Evolutionary conservation across 2,888 invertebrate genomes (phyloP).

Genomic region (Chironomus riparius): DNA sequence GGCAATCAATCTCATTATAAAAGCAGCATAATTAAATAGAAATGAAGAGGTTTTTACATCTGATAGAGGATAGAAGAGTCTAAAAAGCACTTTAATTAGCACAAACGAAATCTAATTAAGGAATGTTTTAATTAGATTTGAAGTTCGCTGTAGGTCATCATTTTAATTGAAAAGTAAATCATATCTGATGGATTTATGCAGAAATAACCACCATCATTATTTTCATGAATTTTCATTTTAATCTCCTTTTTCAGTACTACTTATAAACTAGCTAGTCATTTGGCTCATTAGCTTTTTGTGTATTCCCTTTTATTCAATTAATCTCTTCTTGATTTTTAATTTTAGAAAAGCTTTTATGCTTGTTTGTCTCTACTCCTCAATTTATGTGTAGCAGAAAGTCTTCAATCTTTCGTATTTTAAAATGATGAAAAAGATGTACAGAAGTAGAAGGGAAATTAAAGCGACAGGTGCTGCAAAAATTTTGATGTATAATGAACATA

Average conservation of each 20-base stretch:
- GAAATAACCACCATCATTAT: not conserved
- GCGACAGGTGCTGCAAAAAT: constrained; percentile 9
- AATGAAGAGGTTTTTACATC: not conserved
- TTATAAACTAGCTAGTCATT: not conserved
- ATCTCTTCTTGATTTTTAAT: not conserved
- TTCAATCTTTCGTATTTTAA: too few species aligned
- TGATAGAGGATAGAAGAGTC: not conserved
- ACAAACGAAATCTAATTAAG: not conserved
- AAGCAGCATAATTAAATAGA: not conserved
- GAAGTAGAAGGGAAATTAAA: not conserved
- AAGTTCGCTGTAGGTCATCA: not conserved
- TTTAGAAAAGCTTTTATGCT: not conserved
- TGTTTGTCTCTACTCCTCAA: too few species aligned
- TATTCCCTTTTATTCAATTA: not conserved
- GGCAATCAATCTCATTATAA: not conserved
- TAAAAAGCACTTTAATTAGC: not conserved
- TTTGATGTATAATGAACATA: not conserved
- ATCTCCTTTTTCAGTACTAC: not conserved
- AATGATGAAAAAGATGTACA: too few species aligned
- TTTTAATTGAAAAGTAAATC: not conserved
- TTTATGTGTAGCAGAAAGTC: too few species aligned
- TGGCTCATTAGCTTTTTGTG: not conserved
- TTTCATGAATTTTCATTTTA: not conserved
- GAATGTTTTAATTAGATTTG: not conserved
- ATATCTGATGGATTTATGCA: not conserved